phyloP scores from a whole-genome alignment of 2,888 invertebrate species.

The Plutella xylostella region DNA sequence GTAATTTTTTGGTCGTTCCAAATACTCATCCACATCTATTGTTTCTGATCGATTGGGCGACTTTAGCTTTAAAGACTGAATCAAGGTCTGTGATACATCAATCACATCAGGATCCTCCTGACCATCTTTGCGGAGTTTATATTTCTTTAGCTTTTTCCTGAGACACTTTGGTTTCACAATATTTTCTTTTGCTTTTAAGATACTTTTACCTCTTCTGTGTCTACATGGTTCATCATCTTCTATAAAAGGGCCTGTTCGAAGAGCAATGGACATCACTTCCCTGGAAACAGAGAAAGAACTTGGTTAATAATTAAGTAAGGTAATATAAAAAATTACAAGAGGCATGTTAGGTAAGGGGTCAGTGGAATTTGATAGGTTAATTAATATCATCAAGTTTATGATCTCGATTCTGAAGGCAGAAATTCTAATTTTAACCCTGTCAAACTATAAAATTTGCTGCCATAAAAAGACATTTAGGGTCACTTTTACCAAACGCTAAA shows the following conservation, averaged over 20 bases:
- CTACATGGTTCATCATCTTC: conserved; percentile 14
- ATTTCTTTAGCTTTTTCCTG: conserved; percentile 51
- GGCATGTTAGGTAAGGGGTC: too few relatives aligned
- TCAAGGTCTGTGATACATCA: conserved; percentile 45
- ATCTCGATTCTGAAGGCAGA: too few relatives aligned
- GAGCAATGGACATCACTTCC: conserved; percentile 45
- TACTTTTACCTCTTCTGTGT: background rate
- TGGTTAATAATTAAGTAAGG: too few relatives aligned
- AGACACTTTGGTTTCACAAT: conserved; percentile 39
- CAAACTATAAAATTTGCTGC: too few relatives aligned
- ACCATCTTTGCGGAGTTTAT: conserved; percentile 51
- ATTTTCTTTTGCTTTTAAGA: conserved; percentile 30
- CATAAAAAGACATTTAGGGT: too few relatives aligned
- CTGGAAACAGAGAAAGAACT: conserved; percentile 31
- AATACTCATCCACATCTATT: conserved; percentile 21
- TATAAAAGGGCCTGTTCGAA: background rate
- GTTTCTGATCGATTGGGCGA: conserved; percentile 30
- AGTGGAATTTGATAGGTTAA: too few relatives aligned
- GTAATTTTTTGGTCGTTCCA: conserved; percentile 37
- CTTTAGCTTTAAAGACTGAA: conserved; percentile 38
- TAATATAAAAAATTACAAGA: too few relatives aligned
- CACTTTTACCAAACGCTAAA: too few relatives aligned
- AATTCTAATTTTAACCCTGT: too few relatives aligned
- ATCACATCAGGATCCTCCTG: conserved; percentile 51
- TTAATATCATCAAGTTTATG: too few relatives aligned